A percentile compares a stretch with the other conserved stretches of the same genome.
Evolutionary conservation across 2,888 invertebrate genomes (phyloP).

Genomic region (Mythimna ferrago): DNA sequence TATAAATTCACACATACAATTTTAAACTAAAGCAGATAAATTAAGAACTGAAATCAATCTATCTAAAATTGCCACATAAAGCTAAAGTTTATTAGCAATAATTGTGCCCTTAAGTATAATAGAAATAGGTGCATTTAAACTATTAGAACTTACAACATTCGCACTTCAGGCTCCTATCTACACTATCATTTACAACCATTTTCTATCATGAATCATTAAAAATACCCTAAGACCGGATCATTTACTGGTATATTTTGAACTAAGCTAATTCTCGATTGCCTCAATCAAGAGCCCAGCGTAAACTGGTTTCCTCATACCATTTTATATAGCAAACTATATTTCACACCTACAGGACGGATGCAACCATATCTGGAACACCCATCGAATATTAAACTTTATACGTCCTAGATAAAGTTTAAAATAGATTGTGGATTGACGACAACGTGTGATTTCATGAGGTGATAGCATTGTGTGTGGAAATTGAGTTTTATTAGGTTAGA

Average conservation of each 20-base stretch:
- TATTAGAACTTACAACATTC: conserved; percentile 51
- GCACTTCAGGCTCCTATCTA: conserved; percentile 52
- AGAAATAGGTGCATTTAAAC: conserved; percentile 43
- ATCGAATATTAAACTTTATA: conserved; percentile 56
- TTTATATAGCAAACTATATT: conserved; percentile 61
- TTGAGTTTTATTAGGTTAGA: conserved; percentile 26
- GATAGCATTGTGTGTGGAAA: conserved; percentile 34
- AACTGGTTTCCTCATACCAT: conserved; percentile 52
- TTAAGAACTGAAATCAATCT: conserved; percentile 15
- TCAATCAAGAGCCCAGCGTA: conserved; percentile 45
- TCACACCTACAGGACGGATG: conserved; percentile 63
- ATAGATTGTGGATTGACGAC: conserved; percentile 41
- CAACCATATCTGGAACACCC: conserved; percentile 42
- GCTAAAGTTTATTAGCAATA: conserved; percentile 39
- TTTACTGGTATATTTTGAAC: conserved; percentile 57
- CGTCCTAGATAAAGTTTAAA: conserved; percentile 41
- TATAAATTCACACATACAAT: background rate
- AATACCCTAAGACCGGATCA: conserved; percentile 56
- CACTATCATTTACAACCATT: conserved; percentile 60
- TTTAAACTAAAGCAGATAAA: background rate
- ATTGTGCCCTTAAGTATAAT: conserved; percentile 49
- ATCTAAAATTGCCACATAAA: conserved; percentile 19
- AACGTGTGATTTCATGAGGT: conserved; percentile 49
- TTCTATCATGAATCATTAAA: conserved; percentile 64
- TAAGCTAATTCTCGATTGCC: conserved; percentile 36